Evolutionary conservation across 2,888 invertebrate species (phyloP).

Genomic region (Hylaea fasciaria): DNA sequence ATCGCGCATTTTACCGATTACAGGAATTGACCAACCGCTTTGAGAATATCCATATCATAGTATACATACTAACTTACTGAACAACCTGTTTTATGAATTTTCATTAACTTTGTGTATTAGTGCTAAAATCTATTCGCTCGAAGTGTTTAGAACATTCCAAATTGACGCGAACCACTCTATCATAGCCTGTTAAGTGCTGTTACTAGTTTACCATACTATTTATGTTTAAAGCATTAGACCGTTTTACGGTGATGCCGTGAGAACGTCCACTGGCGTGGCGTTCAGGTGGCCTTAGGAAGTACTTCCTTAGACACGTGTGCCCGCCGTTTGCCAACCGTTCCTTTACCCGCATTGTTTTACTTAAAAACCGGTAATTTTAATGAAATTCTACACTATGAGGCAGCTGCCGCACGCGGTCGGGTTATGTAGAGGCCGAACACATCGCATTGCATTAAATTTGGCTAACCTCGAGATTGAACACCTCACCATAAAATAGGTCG

Average conservation of each 20-base stretch:
- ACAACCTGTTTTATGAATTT: too few relatives aligned
- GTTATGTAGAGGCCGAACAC: conserved; percentile 61
- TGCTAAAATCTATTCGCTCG: conserved; percentile 15
- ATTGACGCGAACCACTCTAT: conserved; percentile 39
- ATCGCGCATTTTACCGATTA: too few relatives aligned
- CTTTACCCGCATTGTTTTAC: conserved; percentile 75
- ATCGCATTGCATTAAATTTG: conserved; percentile 63
- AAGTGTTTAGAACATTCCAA: conserved; percentile 36
- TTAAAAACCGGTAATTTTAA: conserved; percentile 78
- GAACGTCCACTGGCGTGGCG: conserved; percentile 63
- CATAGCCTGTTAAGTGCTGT: conserved; percentile 62
- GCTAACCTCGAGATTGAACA: conserved; percentile 1
- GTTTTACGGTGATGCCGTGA: conserved; percentile 68
- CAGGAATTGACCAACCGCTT: too few relatives aligned
- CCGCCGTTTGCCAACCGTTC: conserved; percentile 65
- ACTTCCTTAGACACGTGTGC: conserved; percentile 75
- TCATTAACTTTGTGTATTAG: not conserved
- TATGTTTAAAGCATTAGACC: conserved; percentile 65
- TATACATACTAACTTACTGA: too few relatives aligned
- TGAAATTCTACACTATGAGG: conserved; percentile 77
- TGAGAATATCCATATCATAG: too few relatives aligned
- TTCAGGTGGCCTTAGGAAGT: conserved; percentile 72
- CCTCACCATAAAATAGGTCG: not conserved
- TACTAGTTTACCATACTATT: conserved; percentile 61
- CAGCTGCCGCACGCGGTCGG: conserved; percentile 75